phyloP scores from a whole-genome alignment of 2,797 vertebrate genomes.

The Sphenopsis melanotis region DNA sequence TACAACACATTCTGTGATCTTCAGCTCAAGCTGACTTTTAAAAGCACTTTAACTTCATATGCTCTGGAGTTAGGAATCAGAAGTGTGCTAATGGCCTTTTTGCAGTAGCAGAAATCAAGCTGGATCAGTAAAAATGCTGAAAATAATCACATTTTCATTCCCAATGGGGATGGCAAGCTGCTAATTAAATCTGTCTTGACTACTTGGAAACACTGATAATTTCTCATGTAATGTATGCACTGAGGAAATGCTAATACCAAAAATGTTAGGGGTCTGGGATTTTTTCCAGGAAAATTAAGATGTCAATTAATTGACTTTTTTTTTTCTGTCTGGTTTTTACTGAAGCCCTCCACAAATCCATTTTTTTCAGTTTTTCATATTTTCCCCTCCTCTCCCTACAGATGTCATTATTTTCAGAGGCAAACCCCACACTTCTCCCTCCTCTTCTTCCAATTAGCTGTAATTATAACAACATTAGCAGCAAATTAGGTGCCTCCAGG shows the following conservation, averaged over 20 bases:
- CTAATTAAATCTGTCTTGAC: conserved; percentile 23
- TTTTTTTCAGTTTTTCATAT: not conserved
- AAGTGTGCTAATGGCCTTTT: not conserved
- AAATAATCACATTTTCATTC: not conserved
- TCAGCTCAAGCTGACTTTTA: not conserved
- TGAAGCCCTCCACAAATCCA: not conserved
- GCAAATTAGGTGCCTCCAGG: conserved; percentile 15
- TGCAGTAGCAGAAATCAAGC: not conserved
- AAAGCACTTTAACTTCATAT: not conserved
- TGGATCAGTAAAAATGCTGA: not conserved
- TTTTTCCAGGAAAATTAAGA: conserved; percentile 19
- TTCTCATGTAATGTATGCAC: not conserved
- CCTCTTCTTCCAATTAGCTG: conserved; percentile 35
- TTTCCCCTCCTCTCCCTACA: rapidly evolving
- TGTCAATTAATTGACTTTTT: not conserved
- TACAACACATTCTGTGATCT: not conserved
- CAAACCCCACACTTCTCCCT: not conserved
- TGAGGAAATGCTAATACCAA: not conserved
- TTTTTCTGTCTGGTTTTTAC: not conserved
- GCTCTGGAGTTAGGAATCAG: not conserved
- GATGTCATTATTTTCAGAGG: not conserved
- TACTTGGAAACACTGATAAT: not conserved
- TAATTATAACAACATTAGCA: conserved; percentile 49
- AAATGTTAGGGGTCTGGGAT: not conserved
- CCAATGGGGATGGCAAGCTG: not conserved